Percentiles rank a stretch among this genome's conserved stretches.
Conservation (phyloP, 2,113 vertebrate species). For the Misgurnus anguillicaudatus region DNA sequence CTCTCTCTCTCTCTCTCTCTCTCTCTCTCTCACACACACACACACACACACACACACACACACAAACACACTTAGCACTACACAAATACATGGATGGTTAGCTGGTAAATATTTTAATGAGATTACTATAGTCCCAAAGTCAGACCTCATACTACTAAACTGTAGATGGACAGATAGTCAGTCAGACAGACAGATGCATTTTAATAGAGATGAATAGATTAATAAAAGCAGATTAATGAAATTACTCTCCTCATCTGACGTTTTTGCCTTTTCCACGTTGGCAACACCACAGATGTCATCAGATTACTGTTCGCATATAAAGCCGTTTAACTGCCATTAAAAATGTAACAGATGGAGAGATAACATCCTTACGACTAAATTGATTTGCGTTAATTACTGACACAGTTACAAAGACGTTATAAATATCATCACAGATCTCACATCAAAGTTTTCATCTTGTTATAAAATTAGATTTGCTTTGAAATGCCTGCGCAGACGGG, state of each 20-base stretch:
- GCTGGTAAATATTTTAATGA: conserved; percentile 55
- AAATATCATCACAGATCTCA: background rate
- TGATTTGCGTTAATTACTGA: conserved; percentile 19
- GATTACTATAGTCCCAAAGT: conserved; percentile 51
- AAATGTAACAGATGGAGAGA: conserved; percentile 20
- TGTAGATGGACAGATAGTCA: background rate
- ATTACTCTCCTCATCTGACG: background rate
- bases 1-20: conserved; percentile 39
- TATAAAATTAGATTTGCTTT: background rate
- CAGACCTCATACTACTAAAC: background rate
- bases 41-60: conserved; percentile 61
- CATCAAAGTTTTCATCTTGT: conserved; percentile 29
- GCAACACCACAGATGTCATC: conserved; percentile 71
- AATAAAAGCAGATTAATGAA: background rate
- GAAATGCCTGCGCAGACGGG: conserved; percentile 13
- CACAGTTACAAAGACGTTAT: background rate
- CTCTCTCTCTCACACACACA: conserved; percentile 59
- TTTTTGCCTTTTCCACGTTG: conserved; percentile 56
- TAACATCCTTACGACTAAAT: conserved; percentile 12
- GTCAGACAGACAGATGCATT: conserved; percentile 11
- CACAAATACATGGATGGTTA: conserved; percentile 48
- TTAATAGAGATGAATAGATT: conserved; percentile 48
- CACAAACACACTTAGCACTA: conserved; percentile 60
- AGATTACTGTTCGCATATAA: conserved; percentile 65
- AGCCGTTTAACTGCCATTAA: conserved; percentile 40